Base-by-base conservation (phyloP, 2,888 invertebrate genomes). In the Odontocolon sp. region DNA sequence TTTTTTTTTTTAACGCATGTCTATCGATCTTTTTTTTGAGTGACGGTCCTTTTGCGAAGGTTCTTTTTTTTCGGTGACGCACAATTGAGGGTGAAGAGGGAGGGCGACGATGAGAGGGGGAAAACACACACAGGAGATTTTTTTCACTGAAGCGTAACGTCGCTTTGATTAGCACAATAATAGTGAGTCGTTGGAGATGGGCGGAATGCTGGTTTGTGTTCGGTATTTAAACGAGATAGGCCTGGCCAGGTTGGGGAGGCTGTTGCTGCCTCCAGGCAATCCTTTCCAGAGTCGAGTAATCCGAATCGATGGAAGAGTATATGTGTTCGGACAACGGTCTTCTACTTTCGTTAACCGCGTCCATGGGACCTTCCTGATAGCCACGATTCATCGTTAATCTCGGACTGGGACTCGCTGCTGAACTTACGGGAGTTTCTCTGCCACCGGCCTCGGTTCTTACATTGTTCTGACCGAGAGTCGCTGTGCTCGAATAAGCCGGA, bases 251-350 rank as follows among this genome's bases (percentile, higher is more conserved):
- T 69, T 86, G 88, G 91, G 91, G 88, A 91, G 91, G 86, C 86
- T 84, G 92, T 92, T 87, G 92, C 85, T 81, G 91, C 91, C 83
- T 92, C 93, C 87, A 91, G 92, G 87, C 91, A 92, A 86, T 89
- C 82, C 96, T 94, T 91, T 96, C 96, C 85, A 96, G 92, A 71
- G 95, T 95, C 85, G 96, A 96, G 88, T 96, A 96, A 90, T 96
- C 96, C 75, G 96, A 96, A 91, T 97, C 96, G 91, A 97, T 97
- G 87, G 96, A 96, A 68, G 96, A 96, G 90, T 97, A 97, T 87
- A 97, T 97, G 90, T 96, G 96, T 91, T 97, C 96, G 83, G 96
- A 96, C 80, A 96, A 94, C 59, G 96, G 96, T 86, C 96, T 84
- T 50, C 90, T 86, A 78, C 87, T 85, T 54, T 85, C 87, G 74